These are phyloP conservation scores for Xyrauchen texanus DNA, from an alignment of 2,113 vertebrate genomes.

Conservation along the genomic window DNA sequence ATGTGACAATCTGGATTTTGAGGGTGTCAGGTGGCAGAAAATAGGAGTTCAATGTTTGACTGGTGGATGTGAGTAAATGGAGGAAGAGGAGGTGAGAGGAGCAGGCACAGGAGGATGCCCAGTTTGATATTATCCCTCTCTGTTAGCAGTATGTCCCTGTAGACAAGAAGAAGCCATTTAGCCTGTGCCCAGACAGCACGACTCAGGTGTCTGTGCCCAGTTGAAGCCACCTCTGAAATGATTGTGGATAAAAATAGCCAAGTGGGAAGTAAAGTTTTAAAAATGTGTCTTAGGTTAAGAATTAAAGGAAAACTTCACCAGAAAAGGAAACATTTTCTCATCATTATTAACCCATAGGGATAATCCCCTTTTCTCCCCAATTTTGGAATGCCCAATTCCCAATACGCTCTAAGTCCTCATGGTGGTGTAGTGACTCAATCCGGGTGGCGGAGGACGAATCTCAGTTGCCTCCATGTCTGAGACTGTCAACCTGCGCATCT, in stretches of 20 bases:
- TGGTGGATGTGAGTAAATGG: conserved; percentile 20
- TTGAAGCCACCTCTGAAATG: neutral
- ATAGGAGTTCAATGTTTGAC: neutral
- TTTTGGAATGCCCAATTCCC: too few relatives aligned
- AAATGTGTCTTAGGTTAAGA: too few relatives aligned
- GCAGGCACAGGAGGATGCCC: neutral
- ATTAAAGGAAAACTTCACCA: too few relatives aligned
- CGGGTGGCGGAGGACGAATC: too few relatives aligned
- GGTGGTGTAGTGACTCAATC: too few relatives aligned
- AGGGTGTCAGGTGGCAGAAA: neutral
- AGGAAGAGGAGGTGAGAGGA: conserved; percentile 4
- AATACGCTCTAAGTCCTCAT: too few relatives aligned
- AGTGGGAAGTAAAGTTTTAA: neutral
- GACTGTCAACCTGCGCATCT: too few relatives aligned
- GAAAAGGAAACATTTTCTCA: too few relatives aligned
- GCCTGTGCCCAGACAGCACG: conserved; percentile 12
- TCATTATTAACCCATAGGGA: too few relatives aligned
- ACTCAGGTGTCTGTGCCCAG: conserved; percentile 12
- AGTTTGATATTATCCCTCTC: conserved; percentile 17
- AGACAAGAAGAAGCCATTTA: conserved; percentile 9
- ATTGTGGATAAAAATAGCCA: conserved; percentile 16
- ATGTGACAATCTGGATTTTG: conserved; percentile 5
- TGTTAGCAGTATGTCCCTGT: neutral
- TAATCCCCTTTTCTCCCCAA: too few relatives aligned
- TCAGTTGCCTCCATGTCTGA: too few relatives aligned